Base-by-base conservation (phyloP, 2,113 vertebrate genomes). In the Ramphastos sulfuratus region DNA sequence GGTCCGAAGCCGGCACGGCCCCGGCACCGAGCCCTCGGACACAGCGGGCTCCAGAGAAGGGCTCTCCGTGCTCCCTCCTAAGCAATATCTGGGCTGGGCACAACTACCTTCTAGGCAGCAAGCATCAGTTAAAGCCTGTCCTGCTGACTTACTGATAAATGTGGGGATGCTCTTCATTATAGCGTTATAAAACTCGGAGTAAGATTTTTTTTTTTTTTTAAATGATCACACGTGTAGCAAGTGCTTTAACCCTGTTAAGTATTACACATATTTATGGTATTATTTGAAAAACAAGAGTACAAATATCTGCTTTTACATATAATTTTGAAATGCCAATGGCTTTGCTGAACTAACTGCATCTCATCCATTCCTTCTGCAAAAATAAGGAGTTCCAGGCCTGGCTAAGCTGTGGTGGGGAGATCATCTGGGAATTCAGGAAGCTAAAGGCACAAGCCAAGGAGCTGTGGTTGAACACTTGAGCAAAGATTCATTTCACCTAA, bases 391-490 rank as follows among this genome's bases (percentile, higher is more conserved):
- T 94, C 81, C 61, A 92, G 85, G 93, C 86, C 88, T 76, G 83
- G 90, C 90, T 92, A 70, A 90, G 42, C 74, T 88, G 86, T 70
- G 77, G 89, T 6, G 9, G 54, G 90, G 76, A 94, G 79, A 69
- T 94, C 93, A 95, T 94, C 61, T 92, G 93, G 90, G 93, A 96
- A 96, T 96, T 96, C 95, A 96, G 96, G 95, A 95, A 96, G 96
- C 88, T 90, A 90, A 84, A 3, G 0, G 85, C 85, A 72, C 77
- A 78, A 95, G 93, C 95, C 96, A 94, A 94, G 73, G 82, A 86
- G 50, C 76, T 96, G 88, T 93, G 96, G 96, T 92, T 92, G 73
- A 96, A 95, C 81, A 86, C 82, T 86, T 85, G 76, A 94, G 88
- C 83, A 93, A 90, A 93, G 93, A 90, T 58, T 95, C 83, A 88